phyloP scores from a whole-genome alignment of 2,888 invertebrate species.

The Ectemnius cavifrons region DNA sequence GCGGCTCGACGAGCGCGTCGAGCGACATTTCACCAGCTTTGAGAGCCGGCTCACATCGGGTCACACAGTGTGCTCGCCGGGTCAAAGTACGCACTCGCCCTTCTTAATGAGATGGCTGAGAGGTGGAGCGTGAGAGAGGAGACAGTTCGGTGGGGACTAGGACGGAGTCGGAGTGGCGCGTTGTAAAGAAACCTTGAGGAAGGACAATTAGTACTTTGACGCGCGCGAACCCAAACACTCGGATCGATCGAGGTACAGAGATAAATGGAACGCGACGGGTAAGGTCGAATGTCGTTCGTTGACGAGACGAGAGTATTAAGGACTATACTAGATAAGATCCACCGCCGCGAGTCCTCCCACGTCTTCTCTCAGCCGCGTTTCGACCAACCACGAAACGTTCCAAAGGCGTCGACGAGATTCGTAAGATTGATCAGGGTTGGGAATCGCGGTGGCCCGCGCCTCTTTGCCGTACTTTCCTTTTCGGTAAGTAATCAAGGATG shows the following conservation, averaged over 20 bases:
- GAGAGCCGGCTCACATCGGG: conserved; percentile 19
- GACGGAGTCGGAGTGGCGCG: too few species aligned
- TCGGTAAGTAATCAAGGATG: conserved; percentile 40
- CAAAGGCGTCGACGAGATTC: conserved; percentile 3
- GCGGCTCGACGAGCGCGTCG: conserved; percentile 22
- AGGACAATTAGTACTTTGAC: background rate
- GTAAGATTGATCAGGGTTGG: background rate
- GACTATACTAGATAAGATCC: background rate
- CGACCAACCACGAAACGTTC: conserved; percentile 1
- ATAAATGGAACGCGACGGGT: background rate
- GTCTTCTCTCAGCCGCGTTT: conserved; percentile 1
- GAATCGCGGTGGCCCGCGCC: background rate
- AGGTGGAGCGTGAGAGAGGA: too few species aligned
- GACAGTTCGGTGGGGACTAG: too few species aligned
- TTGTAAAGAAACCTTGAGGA: too few species aligned
- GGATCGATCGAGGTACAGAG: background rate
- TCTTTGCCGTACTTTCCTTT: conserved; percentile 33
- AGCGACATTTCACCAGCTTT: conserved; percentile 44
- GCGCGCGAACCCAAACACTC: background rate
- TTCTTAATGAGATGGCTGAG: background rate
- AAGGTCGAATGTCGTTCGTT: conserved; percentile 3
- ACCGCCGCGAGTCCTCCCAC: background rate
- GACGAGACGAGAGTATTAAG: background rate
- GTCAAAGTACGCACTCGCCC: conserved; percentile 29
- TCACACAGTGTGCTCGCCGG: too few species aligned